phyloP scores from a whole-genome alignment of 2,113 vertebrate species.

The Leucosticte australis region DNA sequence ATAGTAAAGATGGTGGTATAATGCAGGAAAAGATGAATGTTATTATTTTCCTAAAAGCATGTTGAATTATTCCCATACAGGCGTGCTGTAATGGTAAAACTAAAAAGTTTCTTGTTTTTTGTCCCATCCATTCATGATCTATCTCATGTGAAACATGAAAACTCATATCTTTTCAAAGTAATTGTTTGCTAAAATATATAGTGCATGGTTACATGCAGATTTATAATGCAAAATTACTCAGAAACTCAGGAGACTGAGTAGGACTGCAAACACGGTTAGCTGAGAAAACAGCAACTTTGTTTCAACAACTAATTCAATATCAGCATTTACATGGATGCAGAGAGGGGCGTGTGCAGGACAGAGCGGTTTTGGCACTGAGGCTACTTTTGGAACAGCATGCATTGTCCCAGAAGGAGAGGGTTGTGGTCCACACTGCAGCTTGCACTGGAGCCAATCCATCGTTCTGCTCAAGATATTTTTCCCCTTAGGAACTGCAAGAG shows the following conservation, averaged over 20 bases:
- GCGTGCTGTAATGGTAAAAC: not conserved
- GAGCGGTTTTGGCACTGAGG: not conserved
- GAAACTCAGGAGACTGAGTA: not conserved
- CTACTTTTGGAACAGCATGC: not conserved
- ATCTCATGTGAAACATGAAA: not conserved
- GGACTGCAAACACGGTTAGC: not conserved
- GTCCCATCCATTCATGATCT: not conserved
- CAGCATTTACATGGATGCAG: not conserved
- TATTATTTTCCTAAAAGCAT: not conserved
- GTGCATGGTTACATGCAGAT: not conserved
- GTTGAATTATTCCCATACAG: not conserved
- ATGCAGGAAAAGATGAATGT: not conserved
- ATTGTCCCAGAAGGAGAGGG: not conserved
- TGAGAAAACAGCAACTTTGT: not conserved
- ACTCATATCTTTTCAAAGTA: not conserved
- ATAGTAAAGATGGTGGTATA: not conserved
- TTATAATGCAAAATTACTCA: not conserved
- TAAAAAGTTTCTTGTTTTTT: not conserved
- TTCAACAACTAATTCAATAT: not conserved
- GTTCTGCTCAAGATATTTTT: not conserved
- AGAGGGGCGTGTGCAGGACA: accelerated
- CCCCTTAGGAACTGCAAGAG: not conserved
- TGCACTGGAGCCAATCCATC: accelerated
- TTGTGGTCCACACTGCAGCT: not conserved
- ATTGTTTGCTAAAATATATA: not conserved